Evolutionary conservation across 2,113 vertebrate species (phyloP).

Genomic region (Struthio camelus): DNA sequence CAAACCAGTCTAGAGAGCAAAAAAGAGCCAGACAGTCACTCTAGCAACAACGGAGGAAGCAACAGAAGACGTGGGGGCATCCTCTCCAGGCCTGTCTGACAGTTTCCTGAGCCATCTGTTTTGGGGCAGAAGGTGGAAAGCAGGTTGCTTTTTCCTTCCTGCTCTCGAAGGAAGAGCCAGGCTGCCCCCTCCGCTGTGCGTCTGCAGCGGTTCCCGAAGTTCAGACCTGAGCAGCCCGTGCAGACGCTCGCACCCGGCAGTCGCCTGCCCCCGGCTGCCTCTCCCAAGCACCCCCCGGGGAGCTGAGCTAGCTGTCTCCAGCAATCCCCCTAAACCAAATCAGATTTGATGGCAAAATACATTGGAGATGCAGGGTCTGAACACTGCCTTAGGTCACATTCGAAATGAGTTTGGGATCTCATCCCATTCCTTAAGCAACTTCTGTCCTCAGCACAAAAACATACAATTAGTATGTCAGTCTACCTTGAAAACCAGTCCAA

Average conservation of each 20-base stretch:
- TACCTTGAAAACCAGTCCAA: not conserved
- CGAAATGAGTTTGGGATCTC: not conserved
- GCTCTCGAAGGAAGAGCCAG: not conserved
- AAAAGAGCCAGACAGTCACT: not conserved
- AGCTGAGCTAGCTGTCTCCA: not conserved
- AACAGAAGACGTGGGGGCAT: not conserved
- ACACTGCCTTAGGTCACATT: accelerated
- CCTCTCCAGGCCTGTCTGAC: accelerated
- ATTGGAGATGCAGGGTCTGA: accelerated
- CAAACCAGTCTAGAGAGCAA: slow-evolving; percentile 88
- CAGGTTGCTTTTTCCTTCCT: not conserved
- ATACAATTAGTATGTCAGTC: not conserved
- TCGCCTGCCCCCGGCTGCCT: accelerated
- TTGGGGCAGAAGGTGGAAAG: not conserved
- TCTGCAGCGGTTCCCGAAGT: not conserved
- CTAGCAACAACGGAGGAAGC: not conserved
- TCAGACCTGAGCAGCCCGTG: not conserved
- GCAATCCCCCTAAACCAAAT: not conserved
- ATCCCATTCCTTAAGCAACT: not conserved
- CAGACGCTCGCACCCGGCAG: not conserved
- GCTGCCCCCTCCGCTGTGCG: accelerated
- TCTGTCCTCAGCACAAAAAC: not conserved
- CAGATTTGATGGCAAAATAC: not conserved
- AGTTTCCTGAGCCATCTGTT: not conserved
- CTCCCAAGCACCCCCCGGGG: not conserved